These are phyloP conservation scores for Himalopsyche japonica DNA, from an alignment of 2,888 invertebrate genomes.

Conservation along the genomic window DNA sequence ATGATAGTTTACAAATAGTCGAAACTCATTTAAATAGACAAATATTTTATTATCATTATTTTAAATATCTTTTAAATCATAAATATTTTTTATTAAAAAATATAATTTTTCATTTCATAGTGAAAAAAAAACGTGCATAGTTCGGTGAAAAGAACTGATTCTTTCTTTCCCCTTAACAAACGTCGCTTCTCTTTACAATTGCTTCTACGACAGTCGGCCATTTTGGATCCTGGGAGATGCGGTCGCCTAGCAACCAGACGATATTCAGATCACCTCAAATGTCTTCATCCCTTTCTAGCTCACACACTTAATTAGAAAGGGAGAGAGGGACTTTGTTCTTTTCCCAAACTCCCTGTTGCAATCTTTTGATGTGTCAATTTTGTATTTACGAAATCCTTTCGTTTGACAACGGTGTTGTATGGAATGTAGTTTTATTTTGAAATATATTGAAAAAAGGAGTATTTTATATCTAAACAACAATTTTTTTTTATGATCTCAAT, in stretches of 20 bases:
- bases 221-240: slow-evolving; percentile 30
- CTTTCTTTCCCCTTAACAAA: slow-evolving; percentile 15
- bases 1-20: too few species aligned
- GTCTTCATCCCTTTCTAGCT: slow-evolving; percentile 13
- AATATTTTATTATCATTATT: too few species aligned
- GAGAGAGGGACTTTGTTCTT: not conserved
- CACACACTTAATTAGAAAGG: not conserved
- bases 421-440: slow-evolving; percentile 13
- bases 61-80: not conserved
- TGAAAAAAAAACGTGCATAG: not conserved
- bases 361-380: slow-evolving; percentile 32
- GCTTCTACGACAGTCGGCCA: slow-evolving; percentile 21
- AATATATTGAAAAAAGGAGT: not conserved
- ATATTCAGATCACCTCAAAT: slow-evolving; percentile 14
- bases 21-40: too few species aligned
- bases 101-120: not conserved
- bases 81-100: not conserved
- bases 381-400: slow-evolving; percentile 25
- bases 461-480: not conserved
- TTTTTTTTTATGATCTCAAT: too few species aligned
- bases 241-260: slow-evolving; percentile 27
- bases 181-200: slow-evolving; percentile 13
- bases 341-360: slow-evolving; percentile 12
- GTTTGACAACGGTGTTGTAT: slow-evolving; percentile 8
- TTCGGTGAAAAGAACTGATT: not conserved